Evolutionary conservation across 2,888 invertebrate species (phyloP).

Genomic region (Zaprionus bogoriensis): DNA sequence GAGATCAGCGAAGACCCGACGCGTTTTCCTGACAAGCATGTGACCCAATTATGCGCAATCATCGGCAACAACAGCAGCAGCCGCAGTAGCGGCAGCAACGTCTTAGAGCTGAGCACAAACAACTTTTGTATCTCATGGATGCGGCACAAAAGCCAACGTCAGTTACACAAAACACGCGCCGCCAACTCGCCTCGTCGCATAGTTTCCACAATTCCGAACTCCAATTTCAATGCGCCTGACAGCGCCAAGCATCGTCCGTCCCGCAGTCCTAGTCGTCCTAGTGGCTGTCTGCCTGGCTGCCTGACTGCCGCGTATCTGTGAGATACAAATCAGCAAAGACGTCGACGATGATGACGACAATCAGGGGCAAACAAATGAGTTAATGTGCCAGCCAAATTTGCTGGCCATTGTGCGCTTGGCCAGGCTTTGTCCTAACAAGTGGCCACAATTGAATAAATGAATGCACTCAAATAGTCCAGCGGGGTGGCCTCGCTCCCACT

Average conservation of each 20-base stretch:
- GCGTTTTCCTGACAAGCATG: conserved; percentile 73
- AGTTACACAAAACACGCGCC: conserved; percentile 67
- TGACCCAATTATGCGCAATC: conserved; percentile 76
- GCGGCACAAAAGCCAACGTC: conserved; percentile 61
- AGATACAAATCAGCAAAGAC: conserved; percentile 61
- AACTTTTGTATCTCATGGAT: conserved; percentile 55
- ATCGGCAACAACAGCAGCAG: conserved; percentile 42
- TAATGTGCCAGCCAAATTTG: conserved; percentile 68
- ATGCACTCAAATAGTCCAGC: conserved; percentile 46
- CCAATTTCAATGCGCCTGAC: conserved; percentile 76
- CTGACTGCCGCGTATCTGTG: conserved; percentile 25
- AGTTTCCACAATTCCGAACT: conserved; percentile 55
- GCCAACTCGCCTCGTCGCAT: conserved; percentile 14
- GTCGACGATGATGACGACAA: conserved; percentile 60
- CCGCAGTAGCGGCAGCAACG: conserved; percentile 4
- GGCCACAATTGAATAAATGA: conserved; percentile 76
- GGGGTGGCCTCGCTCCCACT: not conserved
- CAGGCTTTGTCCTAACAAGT: conserved; percentile 69
- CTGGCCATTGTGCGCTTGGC: conserved; percentile 52
- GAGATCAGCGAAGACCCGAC: conserved; percentile 1
- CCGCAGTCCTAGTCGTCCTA: not conserved
- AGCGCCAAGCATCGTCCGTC: conserved; percentile 66
- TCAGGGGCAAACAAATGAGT: conserved; percentile 74
- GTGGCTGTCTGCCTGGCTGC: conserved; percentile 16
- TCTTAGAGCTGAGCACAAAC: conserved; percentile 54